Base-by-base conservation (phyloP, 2,113 vertebrate species). In the Daubentonia madagascariensis region DNA sequence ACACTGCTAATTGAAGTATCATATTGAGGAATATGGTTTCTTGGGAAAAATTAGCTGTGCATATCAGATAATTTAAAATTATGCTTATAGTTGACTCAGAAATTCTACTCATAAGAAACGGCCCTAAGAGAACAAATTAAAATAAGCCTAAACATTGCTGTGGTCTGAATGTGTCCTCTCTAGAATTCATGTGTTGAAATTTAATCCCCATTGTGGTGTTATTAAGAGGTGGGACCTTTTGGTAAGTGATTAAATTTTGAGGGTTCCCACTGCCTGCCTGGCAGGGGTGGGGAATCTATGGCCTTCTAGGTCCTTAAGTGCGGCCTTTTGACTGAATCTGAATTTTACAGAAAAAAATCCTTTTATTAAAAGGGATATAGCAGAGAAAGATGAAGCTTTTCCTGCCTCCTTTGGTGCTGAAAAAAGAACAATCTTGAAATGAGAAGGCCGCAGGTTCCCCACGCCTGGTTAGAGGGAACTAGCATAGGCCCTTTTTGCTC, bases 51-150 rank as follows among this genome's bases (percentile, higher is more conserved):
- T 6, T 14, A 6, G n/a, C 28, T 76, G 4, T 65, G 1, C 17
- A 25, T 57, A 83, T 61, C 40, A 87, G 87, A 94, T 90, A 72
- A 96, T 65, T 89, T 92, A 37, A 89, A 89, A 76, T 75, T 59
- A 72, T 86, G 22, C 68, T 54, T 67, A 32, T 48, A 85, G 50
- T 89, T 63, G n/a, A 85, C 45, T 48, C 4, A 80, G 48, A 92
- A 83, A 96, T 92, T 76, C 6, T 7, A 78, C 48, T 93, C 75
- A 13, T 67, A 92, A 43, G 57, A 95, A 96, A 68, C 54, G 6
- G 8, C 20, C 32, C 67, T 61, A 54, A 59, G 48, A 86, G 85
- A 78, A 43, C 14, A 85, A 86, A 72, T 84, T 72, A 48, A 91
- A 83, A 63, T 80, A 20, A 94, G 2, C 14, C 0, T 72, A 67